Percentiles rank a stretch among this genome's conserved stretches.
Conservation (phyloP, 2,888 invertebrate genomes). For the Rhimphoctona megacephalus region DNA sequence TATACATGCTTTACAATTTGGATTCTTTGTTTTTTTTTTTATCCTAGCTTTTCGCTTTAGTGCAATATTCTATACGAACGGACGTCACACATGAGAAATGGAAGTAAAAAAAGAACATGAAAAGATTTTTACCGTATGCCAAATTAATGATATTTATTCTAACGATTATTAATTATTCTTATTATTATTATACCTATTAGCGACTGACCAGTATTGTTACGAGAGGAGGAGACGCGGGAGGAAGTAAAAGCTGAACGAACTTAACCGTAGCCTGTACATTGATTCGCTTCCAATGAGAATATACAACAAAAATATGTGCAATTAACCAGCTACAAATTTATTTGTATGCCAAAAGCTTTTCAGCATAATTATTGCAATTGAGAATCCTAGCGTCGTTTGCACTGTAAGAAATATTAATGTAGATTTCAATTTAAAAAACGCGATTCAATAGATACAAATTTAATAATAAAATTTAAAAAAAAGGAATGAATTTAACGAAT, state of each 20-base stretch:
- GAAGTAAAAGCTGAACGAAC: constrained; percentile 37
- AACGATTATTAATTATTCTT: constrained; percentile 67
- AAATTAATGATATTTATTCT: constrained; percentile 77
- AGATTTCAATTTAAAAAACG: constrained; percentile 52
- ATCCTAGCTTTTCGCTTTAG: constrained; percentile 55
- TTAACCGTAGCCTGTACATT: constrained; percentile 71
- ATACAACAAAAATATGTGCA: constrained; percentile 67
- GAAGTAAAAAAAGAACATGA: constrained; percentile 56
- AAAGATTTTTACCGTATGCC: constrained; percentile 75
- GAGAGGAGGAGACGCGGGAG: constrained; percentile 8
- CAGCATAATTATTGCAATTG: constrained; percentile 53
- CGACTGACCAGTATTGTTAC: constrained; percentile 77
- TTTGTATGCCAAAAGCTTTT: constrained; percentile 67
- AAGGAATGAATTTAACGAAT: constrained; percentile 1
- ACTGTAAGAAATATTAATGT: constrained; percentile 58
- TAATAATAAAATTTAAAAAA: background rate
- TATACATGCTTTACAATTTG: constrained; percentile 6
- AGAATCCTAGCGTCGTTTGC: constrained; percentile 63
- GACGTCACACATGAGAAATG: constrained; percentile 4
- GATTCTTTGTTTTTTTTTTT: constrained; percentile 24
- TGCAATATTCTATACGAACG: constrained; percentile 67
- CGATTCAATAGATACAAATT: constrained; percentile 24
- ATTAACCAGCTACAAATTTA: constrained; percentile 68
- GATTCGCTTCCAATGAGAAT: constrained; percentile 74
- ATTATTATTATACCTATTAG: constrained; percentile 66